Evolutionary conservation across 2,888 invertebrate genomes (phyloP), one percentile per base, ranked within the genome.

Genomic region (Ctena decussata): DNA sequence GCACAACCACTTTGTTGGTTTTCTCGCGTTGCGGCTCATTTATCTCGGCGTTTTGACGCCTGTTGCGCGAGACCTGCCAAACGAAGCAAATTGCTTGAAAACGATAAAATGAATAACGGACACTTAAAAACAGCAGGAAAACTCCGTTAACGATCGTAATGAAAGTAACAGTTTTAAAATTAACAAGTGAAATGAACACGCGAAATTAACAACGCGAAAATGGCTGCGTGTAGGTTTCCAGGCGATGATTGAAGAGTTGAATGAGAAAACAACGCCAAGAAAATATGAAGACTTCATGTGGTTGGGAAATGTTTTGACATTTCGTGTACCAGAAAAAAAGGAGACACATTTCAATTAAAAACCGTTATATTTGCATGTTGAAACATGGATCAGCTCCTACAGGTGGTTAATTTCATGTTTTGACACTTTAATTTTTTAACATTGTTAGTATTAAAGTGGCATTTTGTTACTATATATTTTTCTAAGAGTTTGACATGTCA

Each of bases 181-280:
- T 89, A 86, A 89, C 89, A 89, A 85, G 89, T 81, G 77, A 85
- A 89, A 89, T 86, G 86, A 86, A 83, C 83, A 89, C 83, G 86
- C 78, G 85, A 83, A 85, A 86, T 89, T 85, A 86, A 86, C 83
- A 82, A 83, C 39, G 82, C 74, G 81, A 80, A 46, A 84, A 80
- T 80, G 80, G 77, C 72, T 78, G 79, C 72, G 79, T 78, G 83
- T 78, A 83, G 70, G 79, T 79, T 74, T 65, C n/a, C 70, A 69
- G 30, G 57, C 75, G 83, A 75, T 83, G 83, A 84, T 80, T 73
- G 84, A 84, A 44, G 6, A 39, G 53, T 27, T 44, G 72, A 77
- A 84, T 35, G 65, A 12, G 65, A 65, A 65, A 65, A 65, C 65
- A 65, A 65, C 65, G 65, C 65, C 65, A 65, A 65, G 35, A 65